A percentile compares a stretch with the other conserved stretches of the same genome.
Conservation (phyloP, 2,888 invertebrate genomes). For the Phortica magna region DNA sequence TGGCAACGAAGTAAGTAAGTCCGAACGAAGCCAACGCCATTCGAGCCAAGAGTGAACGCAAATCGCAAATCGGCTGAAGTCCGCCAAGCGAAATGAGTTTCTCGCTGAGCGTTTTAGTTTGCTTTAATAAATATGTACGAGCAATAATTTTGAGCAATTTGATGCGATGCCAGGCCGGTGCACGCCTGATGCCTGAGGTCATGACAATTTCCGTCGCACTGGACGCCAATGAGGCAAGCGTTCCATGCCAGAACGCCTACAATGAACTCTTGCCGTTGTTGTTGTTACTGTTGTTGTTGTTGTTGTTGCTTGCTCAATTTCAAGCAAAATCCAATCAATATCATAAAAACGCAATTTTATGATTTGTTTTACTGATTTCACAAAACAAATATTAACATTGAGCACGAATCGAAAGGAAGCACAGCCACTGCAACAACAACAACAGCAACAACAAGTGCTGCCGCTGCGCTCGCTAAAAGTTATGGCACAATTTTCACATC, state of each 20-base stretch:
- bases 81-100: too few species aligned
- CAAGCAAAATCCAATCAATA: slow-evolving; percentile 63
- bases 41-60: too few species aligned
- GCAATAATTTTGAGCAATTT: slow-evolving; percentile 9
- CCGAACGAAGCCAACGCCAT: too few species aligned
- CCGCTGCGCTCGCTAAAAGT: slow-evolving; percentile 58
- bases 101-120: too few species aligned
- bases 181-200: too few species aligned
- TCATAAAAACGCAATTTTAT: slow-evolving; percentile 72
- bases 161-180: background rate
- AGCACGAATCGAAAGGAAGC: slow-evolving; percentile 37
- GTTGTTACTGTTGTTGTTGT: slow-evolving; percentile 13
- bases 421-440: slow-evolving; percentile 44
- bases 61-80: too few species aligned
- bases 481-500: slow-evolving; percentile 75
- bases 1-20: too few species aligned
- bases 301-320: slow-evolving; percentile 11
- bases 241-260: slow-evolving; percentile 57
- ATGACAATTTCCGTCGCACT: background rate
- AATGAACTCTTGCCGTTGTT: background rate
- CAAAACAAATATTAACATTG: slow-evolving; percentile 66
- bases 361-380: slow-evolving; percentile 71
- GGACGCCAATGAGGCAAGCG: background rate
- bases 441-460: slow-evolving; percentile 45
- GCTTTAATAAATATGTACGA: slow-evolving; percentile 14